A percentile compares a stretch with the other conserved stretches of the same genome.
Conservation (phyloP, 1,140 invertebrate genomes). For the Hyles vespertilio region DNA sequence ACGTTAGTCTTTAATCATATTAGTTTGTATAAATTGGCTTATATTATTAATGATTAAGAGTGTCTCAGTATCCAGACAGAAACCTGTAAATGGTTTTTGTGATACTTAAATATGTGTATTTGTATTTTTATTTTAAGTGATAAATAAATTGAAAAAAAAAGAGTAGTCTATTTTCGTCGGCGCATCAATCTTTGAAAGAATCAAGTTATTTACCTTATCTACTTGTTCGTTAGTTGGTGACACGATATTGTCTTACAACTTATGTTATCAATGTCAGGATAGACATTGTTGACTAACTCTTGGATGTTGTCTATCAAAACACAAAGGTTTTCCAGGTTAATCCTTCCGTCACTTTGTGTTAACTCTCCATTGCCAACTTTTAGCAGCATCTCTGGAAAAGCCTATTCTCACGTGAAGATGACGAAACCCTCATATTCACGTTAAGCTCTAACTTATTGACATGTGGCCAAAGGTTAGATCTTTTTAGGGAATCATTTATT, state of each 20-base stretch:
- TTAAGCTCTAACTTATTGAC: constrained; percentile 36
- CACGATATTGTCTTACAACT: constrained; percentile 29
- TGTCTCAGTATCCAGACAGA: too few relatives aligned
- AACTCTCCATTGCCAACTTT: too few relatives aligned
- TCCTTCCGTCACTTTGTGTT: too few relatives aligned
- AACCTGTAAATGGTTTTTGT: too few relatives aligned
- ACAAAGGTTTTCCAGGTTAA: too few relatives aligned
- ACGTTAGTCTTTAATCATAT: too few relatives aligned
- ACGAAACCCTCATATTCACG: constrained; percentile 2
- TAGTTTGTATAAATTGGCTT: too few relatives aligned
- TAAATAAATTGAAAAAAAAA: too few relatives aligned
- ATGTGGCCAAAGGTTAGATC: constrained; percentile 36
- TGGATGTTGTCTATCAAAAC: constrained; percentile 22
- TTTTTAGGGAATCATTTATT: constrained; percentile 36
- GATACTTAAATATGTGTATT: too few relatives aligned
- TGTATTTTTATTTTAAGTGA: too few relatives aligned
- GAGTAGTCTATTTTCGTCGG: constrained; percentile 37
- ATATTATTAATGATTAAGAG: too few relatives aligned
- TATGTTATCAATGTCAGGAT: constrained; percentile 33
- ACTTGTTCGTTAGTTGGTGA: constrained; percentile 38
- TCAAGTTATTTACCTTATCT: constrained; percentile 32
- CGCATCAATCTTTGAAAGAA: constrained; percentile 31
- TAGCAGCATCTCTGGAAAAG: too few relatives aligned
- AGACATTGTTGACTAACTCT: constrained; percentile 30
- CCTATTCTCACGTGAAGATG: neutral